Evolutionary conservation across 1,140 invertebrate genomes (phyloP), one percentile per base, ranked within the genome.

Genomic region (Papilio dardanus): DNA sequence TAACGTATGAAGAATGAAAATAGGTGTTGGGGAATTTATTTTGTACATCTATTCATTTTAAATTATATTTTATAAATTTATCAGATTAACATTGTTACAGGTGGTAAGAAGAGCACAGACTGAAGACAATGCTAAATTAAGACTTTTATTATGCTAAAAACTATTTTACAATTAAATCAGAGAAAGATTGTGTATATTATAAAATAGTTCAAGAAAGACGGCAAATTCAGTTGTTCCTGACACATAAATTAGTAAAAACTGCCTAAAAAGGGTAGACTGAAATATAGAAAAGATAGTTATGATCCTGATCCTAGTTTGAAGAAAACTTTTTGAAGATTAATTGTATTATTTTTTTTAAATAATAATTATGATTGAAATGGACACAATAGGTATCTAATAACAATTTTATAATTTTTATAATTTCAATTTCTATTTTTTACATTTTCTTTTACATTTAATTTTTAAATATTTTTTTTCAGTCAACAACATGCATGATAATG

Each of bases 11-110:
- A n/a, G n/a, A n/a, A n/a, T n/a, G n/a, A n/a, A n/a, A n/a, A n/a
- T n/a, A n/a, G n/a, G n/a, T 62, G 21, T 62, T 30, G 54, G 16
- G 19, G 54, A 62, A 62, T 30, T 62, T 28, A 14, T 62, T 62
- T 54, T 62, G 0, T 62, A 12, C 14, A 14, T 62, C 8, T 28
- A 28, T 28, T 14, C 3, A 62, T 62, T 28, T 14, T 24, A 37
- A 12, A 37, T 37, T 5, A 37, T 12, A 14, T 33, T 2, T 3
- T 37, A 37, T 6, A 50, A 46, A 50, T 50, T 21, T 14, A n/a
- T 62, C 2, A 28, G 10, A 24, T 12, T n/a, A 3, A 28, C 24
- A 62, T 21, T 16, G 24, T 16, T 62, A 24, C 54, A 62, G 21
- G 24, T 28, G 14, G n/a, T 16, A 50, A 28, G 7, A 62, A 62